Base-by-base conservation (phyloP, 2,113 vertebrate species). In the Stomatorhinus ivindoensis region DNA sequence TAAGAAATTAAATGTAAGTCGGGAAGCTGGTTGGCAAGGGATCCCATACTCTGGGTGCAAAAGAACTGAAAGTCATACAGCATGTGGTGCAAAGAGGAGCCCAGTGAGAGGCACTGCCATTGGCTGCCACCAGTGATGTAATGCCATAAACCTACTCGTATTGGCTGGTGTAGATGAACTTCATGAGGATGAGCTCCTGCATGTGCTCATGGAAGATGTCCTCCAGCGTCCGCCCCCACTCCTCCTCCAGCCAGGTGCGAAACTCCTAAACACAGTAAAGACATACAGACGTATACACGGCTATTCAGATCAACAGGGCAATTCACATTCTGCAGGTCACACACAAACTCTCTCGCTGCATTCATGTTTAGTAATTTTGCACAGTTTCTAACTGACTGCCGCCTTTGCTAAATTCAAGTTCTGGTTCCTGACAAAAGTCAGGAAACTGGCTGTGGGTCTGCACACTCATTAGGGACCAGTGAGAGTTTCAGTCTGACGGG, bases 151-250 rank as follows among this genome's bases (percentile, higher is more conserved):
- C 97, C 91, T 95, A 99, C 98, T 99, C 98, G 0, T 99, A 99
- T 94, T 99, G 98, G 94, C 98, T 99, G 89, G 98, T 99, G 91
- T 99, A 99, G 94, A 99, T 99, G 93, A 99, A 99, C 93, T 99
- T 99, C 98, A 99, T 99, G 69, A 99, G 94, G 91, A 99, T 99
- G 88, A 99, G 96, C 93, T 99, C 98, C 91, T 99, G 98, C 98
- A 98, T 99, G 95, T 99, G 98, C 47, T 99, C 98, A 0, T 99
- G 48, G 13, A 50, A 50, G 48, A 50, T 50, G 92, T 99, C 98
- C 91, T 99, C 98, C 91, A 99, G 94, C 0, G 98, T 99, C 58
- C 98, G 95, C 1, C 98, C 98, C 98, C 98, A 99, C 85, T 99
- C 98, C 90, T 99, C 98, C 93, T 98, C 95, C 89, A 99, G 94